Conservation (phyloP, 2,797 vertebrate genomes). For the Spinibarbus caldwelli region DNA sequence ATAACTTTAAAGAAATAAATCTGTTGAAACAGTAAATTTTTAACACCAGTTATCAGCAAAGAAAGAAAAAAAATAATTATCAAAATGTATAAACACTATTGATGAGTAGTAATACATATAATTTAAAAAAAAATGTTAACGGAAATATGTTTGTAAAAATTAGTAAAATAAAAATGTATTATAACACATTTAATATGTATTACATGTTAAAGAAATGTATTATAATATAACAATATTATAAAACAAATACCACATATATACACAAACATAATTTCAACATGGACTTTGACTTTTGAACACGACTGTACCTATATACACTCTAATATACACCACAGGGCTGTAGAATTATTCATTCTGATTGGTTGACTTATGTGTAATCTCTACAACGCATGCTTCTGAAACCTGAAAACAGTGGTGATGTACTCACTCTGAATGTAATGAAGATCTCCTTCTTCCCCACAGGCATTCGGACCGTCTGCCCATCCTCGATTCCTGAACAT, state of each 20-base stretch:
- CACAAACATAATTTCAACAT: not conserved
- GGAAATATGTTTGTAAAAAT: not conserved
- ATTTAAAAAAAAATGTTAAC: not conserved
- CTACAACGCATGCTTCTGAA: not conserved
- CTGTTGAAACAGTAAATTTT: not conserved
- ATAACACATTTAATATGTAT: no score
- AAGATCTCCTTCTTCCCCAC: conserved; percentile 97
- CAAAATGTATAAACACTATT: not conserved
- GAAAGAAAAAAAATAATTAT: not conserved
- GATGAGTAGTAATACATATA: not conserved
- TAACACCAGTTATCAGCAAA: not conserved
- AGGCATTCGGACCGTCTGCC: conserved; percentile 96
- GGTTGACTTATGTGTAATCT: not conserved
- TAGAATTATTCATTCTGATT: not conserved
- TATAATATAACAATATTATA: no score
- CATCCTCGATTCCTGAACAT: conserved; percentile 90
- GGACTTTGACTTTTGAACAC: not conserved
- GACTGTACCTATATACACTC: not conserved
- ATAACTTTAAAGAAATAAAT: not conserved
- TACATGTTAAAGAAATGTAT: no score
- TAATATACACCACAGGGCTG: not conserved
- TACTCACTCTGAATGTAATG: conserved; percentile 90
- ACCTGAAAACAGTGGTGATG: not conserved
- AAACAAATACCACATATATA: no score
- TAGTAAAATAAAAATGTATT: no score